phyloP scores from a whole-genome alignment of 2,888 invertebrate species.

The Morpho achilles region DNA sequence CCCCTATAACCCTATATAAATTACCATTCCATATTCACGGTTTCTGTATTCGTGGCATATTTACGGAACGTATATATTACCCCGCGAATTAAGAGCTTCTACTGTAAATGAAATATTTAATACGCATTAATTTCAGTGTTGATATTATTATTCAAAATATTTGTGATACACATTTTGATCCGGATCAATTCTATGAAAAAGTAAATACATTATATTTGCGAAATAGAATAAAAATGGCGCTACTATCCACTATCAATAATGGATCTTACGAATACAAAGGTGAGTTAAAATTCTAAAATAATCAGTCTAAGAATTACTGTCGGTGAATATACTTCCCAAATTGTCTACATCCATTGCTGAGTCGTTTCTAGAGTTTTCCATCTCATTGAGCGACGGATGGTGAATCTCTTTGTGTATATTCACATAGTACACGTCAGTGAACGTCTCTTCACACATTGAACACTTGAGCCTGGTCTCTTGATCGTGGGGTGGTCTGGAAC shows the following conservation, averaged over 20 bases:
- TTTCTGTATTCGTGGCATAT: no score
- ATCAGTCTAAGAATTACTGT: constrained; percentile 2
- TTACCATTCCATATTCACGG: no score
- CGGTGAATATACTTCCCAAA: constrained; percentile 17
- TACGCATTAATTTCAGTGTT: no score
- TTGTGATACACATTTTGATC: no score
- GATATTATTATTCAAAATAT: no score
- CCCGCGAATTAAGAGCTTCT: no score
- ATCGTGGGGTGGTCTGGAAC: constrained; percentile 22
- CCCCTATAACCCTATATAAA: no score
- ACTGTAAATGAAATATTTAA: no score
- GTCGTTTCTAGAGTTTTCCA: constrained; percentile 13
- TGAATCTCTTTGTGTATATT: constrained; percentile 48
- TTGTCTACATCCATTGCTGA: constrained; percentile 13
- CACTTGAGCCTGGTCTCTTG: constrained; percentile 29
- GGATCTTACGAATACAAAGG: not conserved
- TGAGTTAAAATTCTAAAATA: not conserved
- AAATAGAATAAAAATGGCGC: no score
- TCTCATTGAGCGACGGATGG: constrained; percentile 29
- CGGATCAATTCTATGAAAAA: no score
- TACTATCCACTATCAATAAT: not conserved
- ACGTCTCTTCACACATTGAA: constrained; percentile 36
- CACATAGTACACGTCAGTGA: constrained; percentile 43
- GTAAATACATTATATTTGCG: no score
- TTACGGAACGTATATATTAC: no score